Percentiles rank a stretch among this genome's conserved stretches.
These are phyloP conservation scores for Heliocidaris tuberculata DNA, from an alignment of 35 echinoderm and acorn worm species.

Conservation along the genomic window DNA sequence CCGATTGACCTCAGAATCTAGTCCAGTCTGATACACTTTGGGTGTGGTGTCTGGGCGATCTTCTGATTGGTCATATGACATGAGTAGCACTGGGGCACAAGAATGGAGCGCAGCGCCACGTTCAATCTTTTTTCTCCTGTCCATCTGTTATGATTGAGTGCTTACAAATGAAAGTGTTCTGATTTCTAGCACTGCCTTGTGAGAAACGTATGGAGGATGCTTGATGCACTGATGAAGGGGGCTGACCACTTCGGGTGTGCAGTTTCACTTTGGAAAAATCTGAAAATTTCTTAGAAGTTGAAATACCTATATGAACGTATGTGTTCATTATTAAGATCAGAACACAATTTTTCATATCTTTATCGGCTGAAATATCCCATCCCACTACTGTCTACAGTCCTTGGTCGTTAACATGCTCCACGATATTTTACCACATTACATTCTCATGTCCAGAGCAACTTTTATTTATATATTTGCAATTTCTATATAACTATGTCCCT, in stretches of 20 bases:
- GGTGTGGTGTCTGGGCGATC: not conserved
- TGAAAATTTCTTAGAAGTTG: no score
- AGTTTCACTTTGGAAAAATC: no score
- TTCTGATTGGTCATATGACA: not conserved
- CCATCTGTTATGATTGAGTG: not conserved
- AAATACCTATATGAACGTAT: no score
- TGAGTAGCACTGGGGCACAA: not conserved
- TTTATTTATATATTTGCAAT: no score
- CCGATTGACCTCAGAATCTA: not conserved
- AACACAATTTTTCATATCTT: no score
- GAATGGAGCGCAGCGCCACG: not conserved
- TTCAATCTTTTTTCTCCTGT: not conserved
- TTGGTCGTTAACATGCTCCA: no score
- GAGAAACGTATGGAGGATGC: not conserved
- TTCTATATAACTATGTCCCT: no score
- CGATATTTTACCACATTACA: no score
- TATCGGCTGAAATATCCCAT: no score
- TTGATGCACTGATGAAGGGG: not conserved
- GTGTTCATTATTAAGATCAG: no score
- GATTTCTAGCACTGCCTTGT: not conserved
- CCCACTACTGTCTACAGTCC: no score
- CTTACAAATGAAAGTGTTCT: not conserved
- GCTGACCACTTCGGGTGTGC: not conserved
- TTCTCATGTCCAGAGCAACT: no score
- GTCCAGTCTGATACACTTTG: conserved; percentile 9